Percentiles rank a stretch among this genome's conserved stretches.
phyloP scores from a whole-genome alignment of 1,140 invertebrate species.

The Drosophila pallidifrons region DNA sequence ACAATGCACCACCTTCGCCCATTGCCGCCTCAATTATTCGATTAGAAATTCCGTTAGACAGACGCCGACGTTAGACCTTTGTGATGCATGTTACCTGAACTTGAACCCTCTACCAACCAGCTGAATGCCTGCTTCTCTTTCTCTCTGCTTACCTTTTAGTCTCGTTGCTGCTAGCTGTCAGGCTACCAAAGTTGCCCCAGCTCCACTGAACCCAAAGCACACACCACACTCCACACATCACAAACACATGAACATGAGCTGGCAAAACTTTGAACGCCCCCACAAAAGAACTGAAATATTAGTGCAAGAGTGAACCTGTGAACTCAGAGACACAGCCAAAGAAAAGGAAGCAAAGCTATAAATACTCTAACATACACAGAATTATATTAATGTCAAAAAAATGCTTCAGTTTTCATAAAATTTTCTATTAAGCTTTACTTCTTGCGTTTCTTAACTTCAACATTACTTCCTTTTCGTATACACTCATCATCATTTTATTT shows the following conservation, averaged over 20 bases:
- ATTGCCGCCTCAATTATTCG: slow-evolving; percentile 59
- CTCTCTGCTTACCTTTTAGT: neutral
- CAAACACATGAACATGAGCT: slow-evolving; percentile 1
- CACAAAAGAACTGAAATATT: slow-evolving; percentile 30
- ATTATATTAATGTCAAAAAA: too few relatives aligned
- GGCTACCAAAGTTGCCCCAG: slow-evolving; percentile 9
- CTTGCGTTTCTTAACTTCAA: too few relatives aligned
- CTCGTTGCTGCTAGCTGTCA: neutral
- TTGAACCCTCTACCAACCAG: slow-evolving; percentile 39
- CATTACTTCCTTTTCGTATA: too few relatives aligned
- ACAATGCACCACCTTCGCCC: slow-evolving; percentile 11
- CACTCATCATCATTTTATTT: too few relatives aligned
- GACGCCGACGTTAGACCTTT: slow-evolving; percentile 23
- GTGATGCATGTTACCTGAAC: slow-evolving; percentile 29
- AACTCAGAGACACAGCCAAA: neutral
- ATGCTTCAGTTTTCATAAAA: too few relatives aligned
- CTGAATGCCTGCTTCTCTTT: slow-evolving; percentile 1
- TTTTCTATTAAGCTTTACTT: too few relatives aligned
- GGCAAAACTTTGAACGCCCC: neutral
- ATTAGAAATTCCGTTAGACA: slow-evolving; percentile 72
- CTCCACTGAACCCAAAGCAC: slow-evolving; percentile 11
- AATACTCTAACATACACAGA: slow-evolving; percentile 1
- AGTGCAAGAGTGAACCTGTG: slow-evolving; percentile 3
- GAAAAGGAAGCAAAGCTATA: neutral
- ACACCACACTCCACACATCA: slow-evolving; percentile 5